These are phyloP conservation scores for Capromys pilorides DNA, from an alignment of 2,797 vertebrate genomes.

Conservation along the genomic window DNA sequence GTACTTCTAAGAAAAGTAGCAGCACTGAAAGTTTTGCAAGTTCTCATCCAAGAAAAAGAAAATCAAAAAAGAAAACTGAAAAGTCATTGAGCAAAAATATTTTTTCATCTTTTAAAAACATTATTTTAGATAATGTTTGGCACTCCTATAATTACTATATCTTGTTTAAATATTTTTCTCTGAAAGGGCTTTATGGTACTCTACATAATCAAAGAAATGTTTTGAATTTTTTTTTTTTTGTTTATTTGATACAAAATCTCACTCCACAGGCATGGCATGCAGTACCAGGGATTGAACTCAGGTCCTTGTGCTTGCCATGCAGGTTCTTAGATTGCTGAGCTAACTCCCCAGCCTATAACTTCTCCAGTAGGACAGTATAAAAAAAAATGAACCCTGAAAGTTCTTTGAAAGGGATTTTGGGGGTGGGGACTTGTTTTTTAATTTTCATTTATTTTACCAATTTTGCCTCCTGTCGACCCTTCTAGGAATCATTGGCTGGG, in stretches of 20 bases:
- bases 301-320: too few species aligned
- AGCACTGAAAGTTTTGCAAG: not conserved
- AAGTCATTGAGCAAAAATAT: slow-evolving; percentile 20
- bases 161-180: not conserved
- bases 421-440: not conserved
- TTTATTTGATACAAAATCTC: too few species aligned
- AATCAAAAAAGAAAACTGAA: not conserved
- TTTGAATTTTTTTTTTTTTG: too few species aligned
- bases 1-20: not conserved
- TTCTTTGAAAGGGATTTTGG: too few species aligned
- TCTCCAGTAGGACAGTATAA: too few species aligned
- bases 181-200: not conserved
- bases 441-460: not conserved
- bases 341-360: too few species aligned
- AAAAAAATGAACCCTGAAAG: too few species aligned
- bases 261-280: too few species aligned
- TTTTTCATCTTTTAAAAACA: not conserved
- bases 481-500: not conserved
- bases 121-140: not conserved
- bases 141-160: not conserved
- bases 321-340: too few species aligned
- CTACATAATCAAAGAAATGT: too few species aligned
- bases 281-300: too few species aligned
- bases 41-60: not conserved
- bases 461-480: not conserved